Percentiles rank a stretch among this genome's conserved stretches.
Conservation (phyloP, 2,888 invertebrate species). For the Adineta ricciae region DNA sequence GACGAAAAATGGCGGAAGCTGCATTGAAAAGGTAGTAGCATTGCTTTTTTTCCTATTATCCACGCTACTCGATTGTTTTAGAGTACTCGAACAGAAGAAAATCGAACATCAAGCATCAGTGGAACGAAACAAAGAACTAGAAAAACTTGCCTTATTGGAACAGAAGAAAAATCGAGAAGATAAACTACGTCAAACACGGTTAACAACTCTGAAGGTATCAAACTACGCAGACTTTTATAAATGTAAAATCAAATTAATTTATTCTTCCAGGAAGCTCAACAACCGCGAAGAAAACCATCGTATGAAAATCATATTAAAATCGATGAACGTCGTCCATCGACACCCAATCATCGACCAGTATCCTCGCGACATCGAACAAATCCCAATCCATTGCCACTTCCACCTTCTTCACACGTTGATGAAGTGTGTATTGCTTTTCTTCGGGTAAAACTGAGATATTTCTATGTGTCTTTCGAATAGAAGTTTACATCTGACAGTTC, state of each 20-base stretch:
- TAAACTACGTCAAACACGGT: neutral
- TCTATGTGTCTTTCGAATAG: neutral
- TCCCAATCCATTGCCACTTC: too few relatives aligned
- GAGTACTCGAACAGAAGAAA: neutral
- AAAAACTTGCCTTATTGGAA: neutral
- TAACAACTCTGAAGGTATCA: neutral
- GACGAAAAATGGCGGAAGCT: conserved; percentile 2
- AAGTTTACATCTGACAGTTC: neutral
- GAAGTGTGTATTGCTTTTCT: too few relatives aligned
- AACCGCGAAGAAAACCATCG: neutral
- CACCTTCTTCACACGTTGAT: too few relatives aligned
- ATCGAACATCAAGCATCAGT: neutral
- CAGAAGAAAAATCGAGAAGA: conserved; percentile 10
- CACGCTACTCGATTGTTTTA: neutral
- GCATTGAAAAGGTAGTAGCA: neutral
- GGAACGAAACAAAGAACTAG: neutral
- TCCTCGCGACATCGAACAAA: neutral
- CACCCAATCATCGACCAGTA: neutral
- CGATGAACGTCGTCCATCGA: neutral
- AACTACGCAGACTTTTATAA: neutral
- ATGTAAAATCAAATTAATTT: neutral
- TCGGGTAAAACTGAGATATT: too few relatives aligned
- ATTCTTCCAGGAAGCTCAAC: neutral
- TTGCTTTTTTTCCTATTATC: neutral
- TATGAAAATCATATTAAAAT: neutral